Evolutionary conservation across 2,797 vertebrate species (phyloP), one percentile per base, ranked within the genome.

Genomic region (Erithacus rubecula): DNA sequence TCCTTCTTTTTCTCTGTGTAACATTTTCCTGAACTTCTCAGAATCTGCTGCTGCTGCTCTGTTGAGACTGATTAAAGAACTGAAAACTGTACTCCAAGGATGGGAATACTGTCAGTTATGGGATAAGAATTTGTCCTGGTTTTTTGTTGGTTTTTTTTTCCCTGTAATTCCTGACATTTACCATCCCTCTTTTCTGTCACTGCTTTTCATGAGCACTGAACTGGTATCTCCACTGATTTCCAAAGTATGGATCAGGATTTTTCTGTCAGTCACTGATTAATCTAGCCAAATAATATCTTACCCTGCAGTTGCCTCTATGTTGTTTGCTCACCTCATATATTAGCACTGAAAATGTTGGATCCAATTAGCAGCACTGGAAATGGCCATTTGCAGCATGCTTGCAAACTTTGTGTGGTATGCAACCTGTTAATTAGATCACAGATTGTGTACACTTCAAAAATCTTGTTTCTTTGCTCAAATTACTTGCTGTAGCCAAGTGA

Each of bases 341-440:
- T 65, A 62, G 65, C 79, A 37, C 2, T 55, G 79, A 58, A 91
- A 82, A 29, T 26, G 9, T 30, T 62, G 55, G 52, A 37, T 83
- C 34, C 62, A 59, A 3, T 86, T 86, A 88, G 67, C 72, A 83
- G 72, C 51, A 26, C 67, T 86, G 85, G 62, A 59, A 90, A 56
- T 21, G n/a, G 79, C 87, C 85, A 65, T 94, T 75, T 83, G 43
- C 55, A 71, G 64, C 8, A 0, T 75, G 79, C 89, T 94, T 86
- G 63, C 85, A 83, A 81, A 88, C 90, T 86, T 91, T 34, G 52
- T 43, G 27, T 47, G 53, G 77, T 81, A 2, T 78, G 55, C 68
- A 93, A 30, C 91, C 80, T 91, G 69, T 83, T 80, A 80, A 71
- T 92, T 68, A 75, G 49, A 60, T 80, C 78, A 49, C 55, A 85